Conservation (phyloP, 2,797 vertebrate genomes). For the Siniperca obscura region DNA sequence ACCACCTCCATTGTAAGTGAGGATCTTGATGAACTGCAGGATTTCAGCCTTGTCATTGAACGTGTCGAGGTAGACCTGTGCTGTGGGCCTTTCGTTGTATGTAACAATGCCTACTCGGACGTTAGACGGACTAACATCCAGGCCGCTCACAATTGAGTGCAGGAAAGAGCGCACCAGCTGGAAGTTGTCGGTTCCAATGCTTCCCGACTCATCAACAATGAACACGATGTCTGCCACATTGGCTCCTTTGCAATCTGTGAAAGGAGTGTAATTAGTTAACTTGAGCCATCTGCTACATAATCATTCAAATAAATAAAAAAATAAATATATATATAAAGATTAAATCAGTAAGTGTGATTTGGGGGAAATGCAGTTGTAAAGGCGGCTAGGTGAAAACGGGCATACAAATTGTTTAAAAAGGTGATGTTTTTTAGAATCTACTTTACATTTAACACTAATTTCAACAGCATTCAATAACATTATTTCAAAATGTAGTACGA, state of each 20-base stretch:
- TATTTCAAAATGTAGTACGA: neutral
- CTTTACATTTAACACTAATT: neutral
- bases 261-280: neutral
- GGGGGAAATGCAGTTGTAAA: neutral
- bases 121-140: constrained; percentile 59
- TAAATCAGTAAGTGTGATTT: neutral
- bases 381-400: neutral
- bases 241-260: constrained; percentile 79
- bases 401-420: neutral
- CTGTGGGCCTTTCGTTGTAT: constrained; percentile 67
- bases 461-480: neutral
- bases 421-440: neutral
- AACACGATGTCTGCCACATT: constrained; percentile 85
- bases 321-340: neutral
- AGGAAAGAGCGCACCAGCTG: constrained; percentile 80
- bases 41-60: constrained; percentile 72
- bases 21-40: constrained; percentile 77
- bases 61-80: constrained; percentile 75
- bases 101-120: constrained; percentile 84
- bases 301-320: neutral
- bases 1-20: constrained; percentile 75
- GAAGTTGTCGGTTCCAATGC: constrained; percentile 73
- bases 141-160: constrained; percentile 73
- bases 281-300: neutral
- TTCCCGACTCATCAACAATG: constrained; percentile 84